A percentile compares a stretch with the other conserved stretches of the same genome.
phyloP scores from a whole-genome alignment of 2,797 vertebrate genomes.

The Propithecus deckenii region DNA sequence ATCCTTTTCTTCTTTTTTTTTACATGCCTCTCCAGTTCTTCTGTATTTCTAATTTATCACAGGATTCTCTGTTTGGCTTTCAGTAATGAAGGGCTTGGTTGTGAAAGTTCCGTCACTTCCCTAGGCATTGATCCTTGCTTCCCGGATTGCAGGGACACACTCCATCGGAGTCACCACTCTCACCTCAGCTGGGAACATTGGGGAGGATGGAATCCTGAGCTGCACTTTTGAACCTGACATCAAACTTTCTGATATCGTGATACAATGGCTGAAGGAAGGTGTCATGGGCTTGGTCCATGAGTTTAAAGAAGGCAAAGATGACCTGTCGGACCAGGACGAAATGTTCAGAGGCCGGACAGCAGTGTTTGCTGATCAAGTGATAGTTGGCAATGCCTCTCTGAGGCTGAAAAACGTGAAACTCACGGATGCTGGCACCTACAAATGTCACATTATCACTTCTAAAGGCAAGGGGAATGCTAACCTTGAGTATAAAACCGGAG shows the following conservation, averaged over 20 bases:
- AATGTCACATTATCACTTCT: conserved; percentile 83
- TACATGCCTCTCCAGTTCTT: neutral
- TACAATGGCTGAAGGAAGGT: conserved; percentile 88
- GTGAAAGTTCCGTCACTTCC: neutral
- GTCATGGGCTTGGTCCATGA: conserved; percentile 85
- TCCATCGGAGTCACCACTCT: conserved; percentile 60
- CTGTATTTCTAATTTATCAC: neutral
- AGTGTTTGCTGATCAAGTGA: conserved; percentile 77
- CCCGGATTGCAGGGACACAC: conserved; percentile 73
- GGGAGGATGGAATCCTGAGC: conserved; percentile 75
- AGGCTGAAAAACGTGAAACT: conserved; percentile 82
- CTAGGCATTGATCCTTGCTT: conserved; percentile 13
- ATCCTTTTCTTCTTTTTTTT: neutral
- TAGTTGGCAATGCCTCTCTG: conserved; percentile 86
- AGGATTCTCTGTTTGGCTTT: neutral
- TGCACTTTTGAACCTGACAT: conserved; percentile 81
- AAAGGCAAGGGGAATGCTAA: conserved; percentile 81
- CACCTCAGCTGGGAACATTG: conserved; percentile 73
- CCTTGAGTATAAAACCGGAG: conserved; percentile 86
- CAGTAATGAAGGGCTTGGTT: neutral
- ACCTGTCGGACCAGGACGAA: conserved; percentile 82
- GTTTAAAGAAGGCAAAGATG: conserved; percentile 82
- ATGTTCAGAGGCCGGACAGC: conserved; percentile 84
- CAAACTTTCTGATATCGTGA: conserved; percentile 71
- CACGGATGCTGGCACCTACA: conserved; percentile 84